Evolutionary conservation across 2,113 vertebrate genomes (phyloP).

Genomic region (Tragelaphus strepsiceros): DNA sequence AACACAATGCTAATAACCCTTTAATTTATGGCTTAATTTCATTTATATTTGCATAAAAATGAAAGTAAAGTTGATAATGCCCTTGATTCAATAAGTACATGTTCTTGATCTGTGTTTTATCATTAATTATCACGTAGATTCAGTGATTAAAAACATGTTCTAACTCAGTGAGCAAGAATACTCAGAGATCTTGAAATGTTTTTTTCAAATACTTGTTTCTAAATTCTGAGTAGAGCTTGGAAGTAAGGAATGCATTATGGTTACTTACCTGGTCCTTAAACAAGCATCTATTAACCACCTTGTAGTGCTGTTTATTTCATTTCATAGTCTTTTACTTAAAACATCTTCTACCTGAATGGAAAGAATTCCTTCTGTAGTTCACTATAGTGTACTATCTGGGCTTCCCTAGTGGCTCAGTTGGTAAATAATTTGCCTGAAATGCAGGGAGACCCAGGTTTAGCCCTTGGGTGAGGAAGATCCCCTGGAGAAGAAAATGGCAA

Average conservation of each 20-base stretch:
- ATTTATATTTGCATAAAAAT: conserved; percentile 7
- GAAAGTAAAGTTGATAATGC: background rate
- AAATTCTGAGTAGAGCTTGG: background rate
- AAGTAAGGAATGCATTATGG: background rate
- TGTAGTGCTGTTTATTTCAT: background rate
- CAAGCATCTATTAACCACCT: background rate
- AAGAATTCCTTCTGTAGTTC: background rate
- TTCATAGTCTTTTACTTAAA: background rate
- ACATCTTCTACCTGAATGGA: background rate
- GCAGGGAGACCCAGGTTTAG: background rate
- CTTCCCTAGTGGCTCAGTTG: background rate
- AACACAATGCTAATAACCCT: background rate
- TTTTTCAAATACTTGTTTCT: background rate
- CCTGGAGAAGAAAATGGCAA: background rate
- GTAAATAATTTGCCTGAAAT: background rate
- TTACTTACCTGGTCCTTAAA: background rate
- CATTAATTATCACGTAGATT: background rate
- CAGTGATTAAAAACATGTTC: background rate
- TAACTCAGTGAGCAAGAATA: background rate
- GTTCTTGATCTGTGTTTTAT: background rate
- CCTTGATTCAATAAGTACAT: background rate
- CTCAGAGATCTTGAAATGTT: background rate
- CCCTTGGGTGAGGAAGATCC: background rate
- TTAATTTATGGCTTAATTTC: background rate
- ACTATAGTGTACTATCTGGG: background rate